Conservation (phyloP, 2,797 vertebrate species). For the Malacoctenus gilli region DNA sequence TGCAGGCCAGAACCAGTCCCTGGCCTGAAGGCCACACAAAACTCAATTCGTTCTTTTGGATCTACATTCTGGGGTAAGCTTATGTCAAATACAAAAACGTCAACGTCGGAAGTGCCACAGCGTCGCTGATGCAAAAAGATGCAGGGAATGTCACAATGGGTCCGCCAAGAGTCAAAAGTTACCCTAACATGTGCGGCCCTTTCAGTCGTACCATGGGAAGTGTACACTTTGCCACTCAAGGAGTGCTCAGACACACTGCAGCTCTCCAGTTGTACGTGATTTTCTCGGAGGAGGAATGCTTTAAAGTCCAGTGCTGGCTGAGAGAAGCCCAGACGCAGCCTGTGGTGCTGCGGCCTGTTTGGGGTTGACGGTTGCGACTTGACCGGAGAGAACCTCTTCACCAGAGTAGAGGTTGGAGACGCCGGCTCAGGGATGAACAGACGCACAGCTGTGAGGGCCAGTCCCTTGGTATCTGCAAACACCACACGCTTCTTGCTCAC, state of each 20-base stretch:
- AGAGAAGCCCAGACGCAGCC: conserved; percentile 73
- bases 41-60: conserved; percentile 64
- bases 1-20: conserved; percentile 38
- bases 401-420: neutral
- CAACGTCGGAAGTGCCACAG: conserved; percentile 23
- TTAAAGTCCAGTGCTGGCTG: conserved; percentile 66
- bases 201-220: conserved; percentile 61
- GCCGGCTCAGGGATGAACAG: conserved; percentile 66
- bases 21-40: conserved; percentile 74
- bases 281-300: conserved; percentile 61
- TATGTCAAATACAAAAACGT: conserved; percentile 78
- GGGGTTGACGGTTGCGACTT: conserved; percentile 5
- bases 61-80: conserved; percentile 63
- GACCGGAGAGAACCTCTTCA: conserved; percentile 17
- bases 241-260: conserved; percentile 71
- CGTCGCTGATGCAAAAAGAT: conserved; percentile 64
- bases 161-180: conserved; percentile 83
- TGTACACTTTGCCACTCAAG: conserved; percentile 78
- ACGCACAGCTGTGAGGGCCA: conserved; percentile 78
- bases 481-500: conserved; percentile 80
- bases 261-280: conserved; percentile 77
- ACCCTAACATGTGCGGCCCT: conserved; percentile 74
- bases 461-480: conserved; percentile 85
- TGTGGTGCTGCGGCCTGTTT: conserved; percentile 18
- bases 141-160: conserved; percentile 76